Evolutionary conservation across 2,113 vertebrate species (phyloP).

Genomic region (Asarcornis scutulata): DNA sequence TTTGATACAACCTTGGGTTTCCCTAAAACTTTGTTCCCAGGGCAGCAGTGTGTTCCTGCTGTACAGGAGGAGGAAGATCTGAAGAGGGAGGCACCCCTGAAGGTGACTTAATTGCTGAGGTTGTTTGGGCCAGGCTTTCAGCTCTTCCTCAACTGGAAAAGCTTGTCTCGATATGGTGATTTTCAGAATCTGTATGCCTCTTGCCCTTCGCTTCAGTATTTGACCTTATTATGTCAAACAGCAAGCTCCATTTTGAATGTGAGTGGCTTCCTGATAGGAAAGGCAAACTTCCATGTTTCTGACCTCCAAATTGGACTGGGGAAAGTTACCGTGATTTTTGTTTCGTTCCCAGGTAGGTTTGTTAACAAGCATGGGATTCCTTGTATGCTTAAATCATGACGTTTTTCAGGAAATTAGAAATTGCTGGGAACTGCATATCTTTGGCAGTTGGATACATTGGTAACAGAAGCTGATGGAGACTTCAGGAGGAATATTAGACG

Average conservation of each 20-base stretch:
- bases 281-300: not conserved
- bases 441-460: not conserved
- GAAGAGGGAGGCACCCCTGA: not conserved
- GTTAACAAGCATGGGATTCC: not conserved
- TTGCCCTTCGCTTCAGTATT: not conserved
- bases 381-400: not conserved
- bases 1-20: not conserved
- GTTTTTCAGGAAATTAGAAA: not conserved
- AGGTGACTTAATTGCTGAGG: accelerated
- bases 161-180: not conserved
- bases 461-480: not conserved
- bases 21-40: not conserved
- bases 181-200: not conserved
- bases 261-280: not conserved
- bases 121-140: not conserved
- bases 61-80: not conserved
- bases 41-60: not conserved
- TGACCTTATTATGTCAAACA: not conserved
- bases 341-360: not conserved
- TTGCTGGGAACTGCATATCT: not conserved
- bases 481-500: not conserved
- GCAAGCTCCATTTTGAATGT: not conserved
- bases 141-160: not conserved
- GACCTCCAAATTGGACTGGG: not conserved
- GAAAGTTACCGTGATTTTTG: not conserved